Evolutionary conservation across 2,888 invertebrate genomes (phyloP).

Genomic region (Yponomeuta sedellus): DNA sequence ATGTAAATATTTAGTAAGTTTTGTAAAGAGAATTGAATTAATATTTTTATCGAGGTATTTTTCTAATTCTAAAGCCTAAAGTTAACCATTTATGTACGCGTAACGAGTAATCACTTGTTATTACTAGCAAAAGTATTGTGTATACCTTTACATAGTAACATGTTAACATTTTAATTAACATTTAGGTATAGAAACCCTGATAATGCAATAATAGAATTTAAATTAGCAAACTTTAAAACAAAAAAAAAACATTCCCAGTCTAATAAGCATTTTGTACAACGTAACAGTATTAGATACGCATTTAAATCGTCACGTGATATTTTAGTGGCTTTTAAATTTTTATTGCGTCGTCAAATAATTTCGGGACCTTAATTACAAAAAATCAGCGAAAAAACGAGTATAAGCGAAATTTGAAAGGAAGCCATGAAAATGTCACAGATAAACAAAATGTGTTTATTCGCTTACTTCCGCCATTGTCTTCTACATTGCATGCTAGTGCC

Average conservation of each 20-base stretch:
- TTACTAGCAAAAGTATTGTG: conserved; percentile 6
- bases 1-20: conserved; percentile 26
- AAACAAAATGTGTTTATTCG: no score
- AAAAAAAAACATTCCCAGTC: background rate
- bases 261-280: conserved; percentile 5
- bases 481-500: background rate
- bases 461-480: background rate
- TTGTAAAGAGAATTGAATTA: conserved; percentile 60
- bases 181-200: conserved; percentile 15
- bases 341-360: background rate
- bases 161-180: conserved; percentile 1
- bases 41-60: conserved; percentile 70
- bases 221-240: no score
- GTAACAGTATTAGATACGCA: background rate
- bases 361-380: no score
- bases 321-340: background rate
- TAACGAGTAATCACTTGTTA: conserved; percentile 16
- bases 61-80: conserved; percentile 42
- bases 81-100: conserved; percentile 15
- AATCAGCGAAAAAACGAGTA: no score
- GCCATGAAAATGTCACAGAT: no score
- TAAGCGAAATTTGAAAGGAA: no score
- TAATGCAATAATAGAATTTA: background rate
- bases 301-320: background rate
- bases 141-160: background rate